These are phyloP conservation scores for Cataglyphis livida DNA, from an alignment of 2,888 invertebrate genomes.

Conservation along the genomic window DNA sequence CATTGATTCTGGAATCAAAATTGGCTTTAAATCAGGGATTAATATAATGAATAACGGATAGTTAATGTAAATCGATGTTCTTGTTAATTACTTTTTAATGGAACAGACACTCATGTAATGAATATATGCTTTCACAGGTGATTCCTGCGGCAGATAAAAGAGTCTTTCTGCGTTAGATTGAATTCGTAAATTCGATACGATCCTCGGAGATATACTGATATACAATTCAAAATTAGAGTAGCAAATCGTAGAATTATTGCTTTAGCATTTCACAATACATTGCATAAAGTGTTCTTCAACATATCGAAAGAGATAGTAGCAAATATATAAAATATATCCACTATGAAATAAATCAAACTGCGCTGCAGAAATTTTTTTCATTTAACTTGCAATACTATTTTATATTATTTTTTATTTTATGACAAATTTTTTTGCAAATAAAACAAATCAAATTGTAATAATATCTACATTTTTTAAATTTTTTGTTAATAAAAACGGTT, in stretches of 20 bases:
- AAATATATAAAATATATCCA: not conserved
- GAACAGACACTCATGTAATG: slow-evolving; percentile 1
- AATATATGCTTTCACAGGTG: not conserved
- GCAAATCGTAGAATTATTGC: slow-evolving; percentile 24
- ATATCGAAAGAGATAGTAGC: not conserved
- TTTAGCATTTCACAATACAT: not conserved
- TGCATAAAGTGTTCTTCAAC: not conserved
- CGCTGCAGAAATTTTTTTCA: not conserved
- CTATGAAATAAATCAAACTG: not conserved
- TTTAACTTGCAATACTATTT: not conserved
- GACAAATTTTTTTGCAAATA: not conserved
- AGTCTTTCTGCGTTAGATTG: not conserved
- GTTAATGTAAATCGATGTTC: not conserved
- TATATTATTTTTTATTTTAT: not conserved
- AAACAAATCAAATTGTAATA: not conserved
- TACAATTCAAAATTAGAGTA: slow-evolving; percentile 34
- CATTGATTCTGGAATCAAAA: not conserved
- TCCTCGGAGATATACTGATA: not conserved
- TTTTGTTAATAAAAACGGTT: not conserved
- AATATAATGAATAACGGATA: not conserved
- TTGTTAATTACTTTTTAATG: slow-evolving; percentile 51
- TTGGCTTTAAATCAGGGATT: not conserved
- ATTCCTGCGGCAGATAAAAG: not conserved
- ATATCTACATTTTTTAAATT: not conserved
- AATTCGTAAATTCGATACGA: slow-evolving; percentile 11